These are phyloP conservation scores for Stratiomys singularior DNA, from an alignment of 2,888 invertebrate genomes.

Conservation along the genomic window DNA sequence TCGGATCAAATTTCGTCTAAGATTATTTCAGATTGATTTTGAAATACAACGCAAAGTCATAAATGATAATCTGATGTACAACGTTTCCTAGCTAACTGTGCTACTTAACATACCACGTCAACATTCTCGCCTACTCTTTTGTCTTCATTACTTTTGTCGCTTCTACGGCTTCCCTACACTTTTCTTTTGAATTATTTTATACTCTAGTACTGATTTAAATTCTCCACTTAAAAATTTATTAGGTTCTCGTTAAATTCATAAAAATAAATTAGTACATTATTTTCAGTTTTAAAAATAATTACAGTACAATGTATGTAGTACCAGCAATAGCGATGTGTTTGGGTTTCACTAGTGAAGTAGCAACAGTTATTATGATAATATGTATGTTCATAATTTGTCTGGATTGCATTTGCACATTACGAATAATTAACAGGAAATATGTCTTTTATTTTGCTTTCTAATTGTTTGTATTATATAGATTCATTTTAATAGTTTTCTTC, in stretches of 20 bases:
- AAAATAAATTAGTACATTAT: conserved; percentile 37
- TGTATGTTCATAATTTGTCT: background rate
- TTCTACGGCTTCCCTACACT: background rate
- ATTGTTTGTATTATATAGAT: background rate
- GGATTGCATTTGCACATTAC: background rate
- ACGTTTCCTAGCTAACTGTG: conserved; percentile 32
- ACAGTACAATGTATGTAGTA: conserved; percentile 16
- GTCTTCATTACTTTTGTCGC: background rate
- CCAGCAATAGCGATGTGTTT: conserved; percentile 35
- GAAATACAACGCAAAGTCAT: conserved; percentile 6
- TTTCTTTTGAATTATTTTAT: conserved; percentile 7
- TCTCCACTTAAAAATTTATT: background rate
- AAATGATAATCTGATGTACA: background rate
- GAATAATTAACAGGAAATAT: conserved; percentile 21
- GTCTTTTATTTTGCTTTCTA: conserved; percentile 39
- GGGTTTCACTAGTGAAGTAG: conserved; percentile 30
- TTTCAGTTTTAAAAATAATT: conserved; percentile 14
- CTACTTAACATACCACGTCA: conserved; percentile 31
- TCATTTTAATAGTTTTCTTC: background rate
- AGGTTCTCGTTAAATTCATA: conserved; percentile 23
- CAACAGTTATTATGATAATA: conserved; percentile 32
- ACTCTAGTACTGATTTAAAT: conserved; percentile 21
- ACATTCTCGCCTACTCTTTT: background rate
- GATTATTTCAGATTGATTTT: conserved; percentile 9
- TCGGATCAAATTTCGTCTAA: background rate